Base-by-base conservation (phyloP, 2,797 vertebrate genomes). In the Brotula barbata region DNA sequence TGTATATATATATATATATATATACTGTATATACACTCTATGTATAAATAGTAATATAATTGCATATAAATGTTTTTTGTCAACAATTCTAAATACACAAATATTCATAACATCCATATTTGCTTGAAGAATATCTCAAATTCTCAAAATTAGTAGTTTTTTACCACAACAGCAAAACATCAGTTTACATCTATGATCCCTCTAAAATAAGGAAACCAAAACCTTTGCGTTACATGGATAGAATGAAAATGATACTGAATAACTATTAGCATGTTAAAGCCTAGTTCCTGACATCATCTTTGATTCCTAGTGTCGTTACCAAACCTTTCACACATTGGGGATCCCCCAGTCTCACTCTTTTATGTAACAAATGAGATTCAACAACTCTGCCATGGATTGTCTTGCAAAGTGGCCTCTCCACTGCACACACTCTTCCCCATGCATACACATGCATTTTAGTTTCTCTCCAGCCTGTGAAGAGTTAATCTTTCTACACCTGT, bases 401-500 rank as follows among this genome's bases (percentile, higher is more conserved):
- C 63, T 86, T 89, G 89, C 77, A 79, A 87, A 91, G 64, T 36
- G 47, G 15, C 33, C 55, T 53, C 21, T 22, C 3, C 11, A 2
- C 55, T 69, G 47, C 57, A 71, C 60, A 71, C 71, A 58, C 70
- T 60, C 68, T 33, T 16, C 15, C 20, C 20, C 47, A 50, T 50
- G 3, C 37, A n/a, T 39, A n/a, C n/a, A 23, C 54, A 66, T 51
- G 45, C 58, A 63, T 59, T 58, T 22, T 57, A 55, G 83, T 89
- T 89, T 89, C 88, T 82, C 79, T 79, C 80, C 80, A 84, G 90
- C 68, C 68, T 46, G 74, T 77, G 68, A 89, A 90, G 93, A 81
- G 93, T 95, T 95, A 95, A 94, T 39, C n/a, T 69, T 64, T 53
- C 88, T 93, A 92, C 95, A 98, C 96, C 96, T 98, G 96, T 93